Conservation (phyloP, 2,888 invertebrate genomes). For the Erebia palarica region DNA sequence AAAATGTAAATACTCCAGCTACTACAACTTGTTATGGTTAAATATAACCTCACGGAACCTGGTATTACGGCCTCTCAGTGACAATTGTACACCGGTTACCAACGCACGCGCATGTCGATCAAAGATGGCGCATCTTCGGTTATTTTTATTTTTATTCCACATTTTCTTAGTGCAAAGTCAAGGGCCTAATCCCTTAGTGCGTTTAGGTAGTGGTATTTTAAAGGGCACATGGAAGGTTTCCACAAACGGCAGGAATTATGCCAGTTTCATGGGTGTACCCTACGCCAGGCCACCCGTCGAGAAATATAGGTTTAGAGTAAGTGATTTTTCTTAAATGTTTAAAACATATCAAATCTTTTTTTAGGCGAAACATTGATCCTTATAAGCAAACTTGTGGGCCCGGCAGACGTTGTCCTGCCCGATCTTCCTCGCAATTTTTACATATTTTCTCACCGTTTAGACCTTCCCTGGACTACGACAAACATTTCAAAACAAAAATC, state of each 20-base stretch:
- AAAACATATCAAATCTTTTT: too few relatives aligned
- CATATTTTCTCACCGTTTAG: too few relatives aligned
- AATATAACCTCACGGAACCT: too few relatives aligned
- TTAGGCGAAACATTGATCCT: too few relatives aligned
- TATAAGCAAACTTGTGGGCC: too few relatives aligned
- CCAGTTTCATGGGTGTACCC: conserved; percentile 85
- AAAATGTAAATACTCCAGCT: too few relatives aligned
- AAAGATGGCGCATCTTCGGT: conserved; percentile 50
- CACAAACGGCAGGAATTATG: conserved; percentile 68
- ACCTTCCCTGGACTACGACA: too few relatives aligned
- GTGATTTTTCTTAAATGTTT: conserved; percentile 34
- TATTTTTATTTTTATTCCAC: conserved; percentile 49
- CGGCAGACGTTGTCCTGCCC: too few relatives aligned
- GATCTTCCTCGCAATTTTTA: too few relatives aligned
- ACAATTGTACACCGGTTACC: conserved; percentile 7
- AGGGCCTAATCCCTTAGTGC: conserved; percentile 59
- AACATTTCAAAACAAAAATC: too few relatives aligned
- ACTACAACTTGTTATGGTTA: too few relatives aligned
- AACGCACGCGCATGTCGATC: conserved; percentile 47
- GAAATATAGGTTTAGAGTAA: conserved; percentile 83
- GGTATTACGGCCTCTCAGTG: not conserved
- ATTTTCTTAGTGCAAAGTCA: conserved; percentile 48
- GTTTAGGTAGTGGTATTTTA: conserved; percentile 61
- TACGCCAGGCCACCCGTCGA: conserved; percentile 86
- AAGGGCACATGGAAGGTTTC: conserved; percentile 70